Evolutionary conservation across 2,797 vertebrate genomes (phyloP), one percentile per base, ranked within the genome.

Genomic region (Dendrocincla fuliginosa): DNA sequence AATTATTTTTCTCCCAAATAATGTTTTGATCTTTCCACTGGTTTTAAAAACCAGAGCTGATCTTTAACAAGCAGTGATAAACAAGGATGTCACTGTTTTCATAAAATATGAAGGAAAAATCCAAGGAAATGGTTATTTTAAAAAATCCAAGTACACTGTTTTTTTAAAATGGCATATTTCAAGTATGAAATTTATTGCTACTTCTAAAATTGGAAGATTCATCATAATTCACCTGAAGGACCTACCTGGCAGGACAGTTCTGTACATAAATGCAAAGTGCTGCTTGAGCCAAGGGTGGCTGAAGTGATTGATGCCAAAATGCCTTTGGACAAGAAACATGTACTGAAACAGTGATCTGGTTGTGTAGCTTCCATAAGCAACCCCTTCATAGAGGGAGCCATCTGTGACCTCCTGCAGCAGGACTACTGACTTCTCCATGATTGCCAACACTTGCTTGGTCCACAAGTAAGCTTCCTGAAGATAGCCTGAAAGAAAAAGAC

Each of bases 341-440:
- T 99, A 99, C 95, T 99, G 99, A 96, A 99, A 99, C 56, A 99
- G 97, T 0, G 99, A 99, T 61, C 99, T 98, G 22, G 99, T 99
- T 56, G 99, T 99, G 93, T 99, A 99, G 42, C 99, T 99, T 90
- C 99, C 99, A 6, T 99, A 99, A 1, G 99, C 99, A 65, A 99
- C 99, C 3, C 99, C 99, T 97, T 99, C 99, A 17, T 99, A 99
- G 84, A 99, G 97, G 16, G 99, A 99, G 63, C 99, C 99, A 14
- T 99, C 99, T 0, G 98, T 99, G 94, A 99, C 98, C 55, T 99
- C 99, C 88, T 97, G 98, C 61, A 99, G 98, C 37, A 99, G 98
- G 69, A 99, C 98, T 96, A 99, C 98, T n/a, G 99, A 99, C 97
- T 99, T 99, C 97, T 99, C 99, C 99, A 99, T 99, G 96, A 99